phyloP scores from a whole-genome alignment of 2,797 vertebrate species.

The Alcedo quadribrachys region DNA sequence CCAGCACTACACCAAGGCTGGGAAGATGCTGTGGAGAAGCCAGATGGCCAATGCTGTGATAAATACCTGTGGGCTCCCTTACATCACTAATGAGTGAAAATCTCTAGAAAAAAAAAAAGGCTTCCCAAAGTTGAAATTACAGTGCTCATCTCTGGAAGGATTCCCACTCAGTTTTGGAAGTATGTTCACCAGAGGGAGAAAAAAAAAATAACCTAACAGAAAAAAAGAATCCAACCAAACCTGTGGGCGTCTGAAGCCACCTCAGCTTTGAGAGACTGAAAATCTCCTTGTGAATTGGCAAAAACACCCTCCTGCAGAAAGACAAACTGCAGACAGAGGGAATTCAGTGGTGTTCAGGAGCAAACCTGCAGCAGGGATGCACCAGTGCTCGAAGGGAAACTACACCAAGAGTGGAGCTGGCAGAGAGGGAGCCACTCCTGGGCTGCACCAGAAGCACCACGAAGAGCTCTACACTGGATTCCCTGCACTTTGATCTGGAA shows the following conservation, averaged over 20 bases:
- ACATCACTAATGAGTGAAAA: not conserved
- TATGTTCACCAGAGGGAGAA: not conserved
- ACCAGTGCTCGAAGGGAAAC: not conserved
- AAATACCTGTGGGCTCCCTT: slow-evolving; percentile 15
- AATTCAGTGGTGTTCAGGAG: not conserved
- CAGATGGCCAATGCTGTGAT: not conserved
- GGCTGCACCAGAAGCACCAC: not conserved
- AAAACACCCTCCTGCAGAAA: slow-evolving; percentile 23
- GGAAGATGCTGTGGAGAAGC: not conserved
- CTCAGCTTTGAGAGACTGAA: slow-evolving; percentile 39
- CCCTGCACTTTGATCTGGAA: not conserved
- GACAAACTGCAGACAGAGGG: not conserved
- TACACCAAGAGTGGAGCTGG: not conserved
- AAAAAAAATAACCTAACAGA: not conserved
- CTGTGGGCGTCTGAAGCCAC: slow-evolving; percentile 39
- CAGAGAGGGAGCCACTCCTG: accelerated
- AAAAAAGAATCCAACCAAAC: not conserved
- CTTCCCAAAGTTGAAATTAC: slow-evolving; percentile 16
- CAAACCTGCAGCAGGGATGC: not conserved
- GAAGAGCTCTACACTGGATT: not conserved
- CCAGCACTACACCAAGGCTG: not conserved
- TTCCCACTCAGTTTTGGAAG: slow-evolving; percentile 34
- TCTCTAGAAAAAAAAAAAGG: not conserved
- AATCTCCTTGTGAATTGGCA: not conserved
- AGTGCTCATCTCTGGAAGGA: slow-evolving; percentile 21